Evolutionary conservation across 2,113 vertebrate genomes (phyloP).

Genomic region (Phrynocephalus versicolor): DNA sequence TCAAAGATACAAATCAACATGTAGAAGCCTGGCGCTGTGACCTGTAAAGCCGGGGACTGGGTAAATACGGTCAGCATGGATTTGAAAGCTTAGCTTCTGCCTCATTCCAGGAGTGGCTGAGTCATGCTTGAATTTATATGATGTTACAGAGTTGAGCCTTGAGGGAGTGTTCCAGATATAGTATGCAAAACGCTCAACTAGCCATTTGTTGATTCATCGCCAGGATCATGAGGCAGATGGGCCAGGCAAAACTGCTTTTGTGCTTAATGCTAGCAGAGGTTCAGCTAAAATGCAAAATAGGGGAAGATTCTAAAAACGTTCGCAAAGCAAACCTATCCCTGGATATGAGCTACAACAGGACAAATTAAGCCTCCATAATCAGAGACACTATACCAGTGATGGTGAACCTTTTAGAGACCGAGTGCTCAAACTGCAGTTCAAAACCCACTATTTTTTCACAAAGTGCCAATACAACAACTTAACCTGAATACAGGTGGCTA

Average conservation of each 20-base stretch:
- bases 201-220: conserved; percentile 25
- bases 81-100: conserved; percentile 30
- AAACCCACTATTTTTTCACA: too few relatives aligned
- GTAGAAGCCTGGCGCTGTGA: too few relatives aligned
- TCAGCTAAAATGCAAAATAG: conserved; percentile 26
- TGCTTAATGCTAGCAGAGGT: neutral
- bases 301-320: too few relatives aligned
- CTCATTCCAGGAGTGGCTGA: fast-evolving
- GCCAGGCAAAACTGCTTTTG: conserved; percentile 23
- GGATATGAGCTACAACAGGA: neutral
- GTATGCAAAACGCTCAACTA: conserved; percentile 20
- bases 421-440: too few relatives aligned
- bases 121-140: neutral
- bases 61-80: neutral
- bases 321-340: neutral
- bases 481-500: too few relatives aligned
- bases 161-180: neutral
- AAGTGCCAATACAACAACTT: too few relatives aligned
- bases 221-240: conserved; percentile 4
- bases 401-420: too few relatives aligned
- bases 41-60: too few relatives aligned
- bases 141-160: conserved; percentile 17
- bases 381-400: neutral
- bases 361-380: neutral
- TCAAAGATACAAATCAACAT: too few relatives aligned